Conservation (phyloP, 2,797 vertebrate species). For the Coluber constrictor region DNA sequence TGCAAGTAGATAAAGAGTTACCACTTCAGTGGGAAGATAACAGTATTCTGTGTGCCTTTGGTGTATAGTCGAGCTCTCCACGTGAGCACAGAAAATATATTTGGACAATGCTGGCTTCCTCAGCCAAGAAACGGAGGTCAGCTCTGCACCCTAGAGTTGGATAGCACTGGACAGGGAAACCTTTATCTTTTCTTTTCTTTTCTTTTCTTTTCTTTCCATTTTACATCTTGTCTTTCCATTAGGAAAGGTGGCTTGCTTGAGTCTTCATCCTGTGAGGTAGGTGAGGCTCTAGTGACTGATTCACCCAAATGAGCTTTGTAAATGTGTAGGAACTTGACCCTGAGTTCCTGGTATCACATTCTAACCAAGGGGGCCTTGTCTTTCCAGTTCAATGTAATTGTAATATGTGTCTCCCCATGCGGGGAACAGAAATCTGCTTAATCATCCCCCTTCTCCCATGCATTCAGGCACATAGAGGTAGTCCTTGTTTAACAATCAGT, state of each 20-base stretch:
- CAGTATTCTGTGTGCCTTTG: not conserved
- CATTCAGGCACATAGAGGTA: not conserved
- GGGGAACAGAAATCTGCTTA: not conserved
- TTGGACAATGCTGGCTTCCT: not conserved
- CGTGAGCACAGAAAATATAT: not conserved
- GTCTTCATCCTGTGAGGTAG: not conserved
- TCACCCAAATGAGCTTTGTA: not conserved
- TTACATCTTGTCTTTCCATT: not conserved
- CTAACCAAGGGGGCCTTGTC: not conserved
- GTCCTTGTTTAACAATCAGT: not conserved
- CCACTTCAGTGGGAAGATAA: not conserved
- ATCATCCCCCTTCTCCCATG: not conserved
- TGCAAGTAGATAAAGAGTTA: not conserved
- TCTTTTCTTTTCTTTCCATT: not conserved
- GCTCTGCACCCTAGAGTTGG: not conserved
- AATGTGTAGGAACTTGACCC: not conserved
- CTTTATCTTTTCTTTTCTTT: not conserved
- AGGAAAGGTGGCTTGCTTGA: not conserved
- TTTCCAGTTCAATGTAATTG: not conserved
- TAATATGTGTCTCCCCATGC: too few species aligned
- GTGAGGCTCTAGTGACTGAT: not conserved
- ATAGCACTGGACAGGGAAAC: not conserved
- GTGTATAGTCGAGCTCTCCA: not conserved
- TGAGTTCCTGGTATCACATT: not conserved
- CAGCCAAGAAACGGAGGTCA: not conserved